Base-by-base conservation (phyloP, 2,113 vertebrate species). In the Laticauda laticaudata region DNA sequence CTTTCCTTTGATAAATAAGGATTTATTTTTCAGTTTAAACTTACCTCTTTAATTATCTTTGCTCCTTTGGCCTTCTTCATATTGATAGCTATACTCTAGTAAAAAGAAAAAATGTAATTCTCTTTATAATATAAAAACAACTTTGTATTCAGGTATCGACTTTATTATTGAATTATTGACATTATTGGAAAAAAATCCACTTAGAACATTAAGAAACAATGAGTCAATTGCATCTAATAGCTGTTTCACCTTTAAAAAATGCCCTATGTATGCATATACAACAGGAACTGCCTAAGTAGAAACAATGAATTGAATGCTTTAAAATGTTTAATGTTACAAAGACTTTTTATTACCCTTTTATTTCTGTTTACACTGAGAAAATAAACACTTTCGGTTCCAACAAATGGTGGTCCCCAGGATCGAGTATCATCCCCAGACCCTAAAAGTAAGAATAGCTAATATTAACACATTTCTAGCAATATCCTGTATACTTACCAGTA, bases 331-430 rank as follows among this genome's bases (percentile, higher is more conserved):
- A 18, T 0, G 56, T 90, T 45, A 56, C 0, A 61, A 56, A 1
- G 0, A 43, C 2, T 57, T 14, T 48, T 39, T 24, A 92, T 97
- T 98, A 99, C 98, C 97, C 99, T 99, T 96, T 99, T 99, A 96
- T 99, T 99, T 91, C 99, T 97, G 95, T 99, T 99, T 95, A 99
- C 97, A 93, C 99, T 99, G 86, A 99, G 98, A 98, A 99, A 99
- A 95, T 99, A 99, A 94, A 96, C 93, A 94, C 98, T 99, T 97
- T 99, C 99, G 90, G 95, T 97, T 48, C 97, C 98, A 34, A 97
- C 95, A 94, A 99, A 99, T 45, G 99, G 99, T 92, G 99, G 99
- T 5, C 99, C 99, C 99, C 99, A 99, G 7, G 97, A 96, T 97
- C 99, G 98, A 91, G 99, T 99, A 93, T 99, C 99, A 96, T 99